Evolutionary conservation across 1,140 invertebrate species (phyloP), one percentile per base, ranked within the genome.

Genomic region (Cherax quadricarinatus): DNA sequence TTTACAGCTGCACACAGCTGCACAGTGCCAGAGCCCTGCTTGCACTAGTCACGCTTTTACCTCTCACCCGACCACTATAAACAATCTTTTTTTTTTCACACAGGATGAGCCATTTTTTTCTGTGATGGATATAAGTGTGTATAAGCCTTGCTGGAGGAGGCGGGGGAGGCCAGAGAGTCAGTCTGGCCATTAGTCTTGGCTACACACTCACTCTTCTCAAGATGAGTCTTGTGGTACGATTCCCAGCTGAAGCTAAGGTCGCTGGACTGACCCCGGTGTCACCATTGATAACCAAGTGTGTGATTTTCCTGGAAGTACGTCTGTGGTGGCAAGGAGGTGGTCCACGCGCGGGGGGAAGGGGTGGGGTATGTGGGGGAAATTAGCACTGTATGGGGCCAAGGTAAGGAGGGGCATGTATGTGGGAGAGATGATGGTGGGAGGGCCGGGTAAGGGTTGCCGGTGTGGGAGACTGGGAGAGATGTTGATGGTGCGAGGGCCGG

Each of bases 401-500:
- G 53, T 3, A 73, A 16, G 86, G 73, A 48, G 51, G 18, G 86
- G 57, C 16, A 41, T 21, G 51, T 75, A 3, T 48, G 83, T 70
- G 53, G 53, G 62, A 70, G 83, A 41, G 60, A 30, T 75, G 70
- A n/a, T 30, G 7, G 1, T 75, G 24, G 70, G 53, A 57, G 53
- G 81, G 81, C 51, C 14, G 51, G 57, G 80, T 82, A 82, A 51
- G 78, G 18, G 62, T 21, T 75, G 86, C 86, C 21, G 53, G 86
- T 79, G 86, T 73, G 66, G 9, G 16, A 82, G 81, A 53, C 81
- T 89, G 62, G 66, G 81, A 84, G 80, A 82, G 88, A 89, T 89
- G 88, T 89, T 89, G 88, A 73, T 84, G 88, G 88, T 89, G 88
- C 88, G 88, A 83, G 80, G 81, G 88, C 88, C 88, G 88, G 88